Evolutionary conservation across 1,140 invertebrate species (phyloP).

Genomic region (Contarinia nasturtii): DNA sequence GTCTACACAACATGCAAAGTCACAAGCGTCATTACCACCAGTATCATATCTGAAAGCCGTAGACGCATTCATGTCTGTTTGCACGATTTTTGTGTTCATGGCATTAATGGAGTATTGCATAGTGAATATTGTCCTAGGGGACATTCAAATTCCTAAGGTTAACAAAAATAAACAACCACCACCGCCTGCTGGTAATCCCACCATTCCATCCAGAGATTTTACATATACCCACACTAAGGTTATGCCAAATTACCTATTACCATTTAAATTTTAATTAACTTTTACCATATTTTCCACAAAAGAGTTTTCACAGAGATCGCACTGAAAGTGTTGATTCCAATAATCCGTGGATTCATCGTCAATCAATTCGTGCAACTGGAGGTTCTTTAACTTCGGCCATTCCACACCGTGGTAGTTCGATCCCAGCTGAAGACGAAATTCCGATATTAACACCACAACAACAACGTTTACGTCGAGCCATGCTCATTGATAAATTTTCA

Average conservation of each 20-base stretch:
- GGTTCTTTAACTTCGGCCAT: slow-evolving; percentile 11
- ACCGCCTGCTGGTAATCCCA: slow-evolving; percentile 7
- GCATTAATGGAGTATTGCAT: slow-evolving; percentile 83
- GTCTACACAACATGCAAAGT: slow-evolving; percentile 77
- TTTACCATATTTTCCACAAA: background rate
- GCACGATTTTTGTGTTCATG: slow-evolving; percentile 82
- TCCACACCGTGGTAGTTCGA: slow-evolving; percentile 29
- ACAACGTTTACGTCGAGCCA: slow-evolving; percentile 47
- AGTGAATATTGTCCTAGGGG: slow-evolving; percentile 47
- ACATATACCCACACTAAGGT: background rate
- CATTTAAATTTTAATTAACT: slow-evolving; percentile 6
- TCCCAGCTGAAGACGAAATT: slow-evolving; percentile 21
- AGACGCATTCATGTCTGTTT: slow-evolving; percentile 85
- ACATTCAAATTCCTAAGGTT: slow-evolving; percentile 16
- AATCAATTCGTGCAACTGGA: slow-evolving; percentile 18
- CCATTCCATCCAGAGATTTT: slow-evolving; percentile 7
- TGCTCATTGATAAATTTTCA: slow-evolving; percentile 71
- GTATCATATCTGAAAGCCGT: slow-evolving; percentile 84
- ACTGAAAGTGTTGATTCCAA: background rate
- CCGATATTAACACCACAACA: slow-evolving; percentile 37
- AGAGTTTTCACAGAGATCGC: background rate
- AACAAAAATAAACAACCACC: slow-evolving; percentile 16
- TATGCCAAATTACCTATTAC: background rate
- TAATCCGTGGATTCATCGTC: slow-evolving; percentile 20
- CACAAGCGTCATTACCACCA: slow-evolving; percentile 69